Evolutionary conservation across 2,113 vertebrate species (phyloP).

Genomic region (Scomber scombrus): DNA sequence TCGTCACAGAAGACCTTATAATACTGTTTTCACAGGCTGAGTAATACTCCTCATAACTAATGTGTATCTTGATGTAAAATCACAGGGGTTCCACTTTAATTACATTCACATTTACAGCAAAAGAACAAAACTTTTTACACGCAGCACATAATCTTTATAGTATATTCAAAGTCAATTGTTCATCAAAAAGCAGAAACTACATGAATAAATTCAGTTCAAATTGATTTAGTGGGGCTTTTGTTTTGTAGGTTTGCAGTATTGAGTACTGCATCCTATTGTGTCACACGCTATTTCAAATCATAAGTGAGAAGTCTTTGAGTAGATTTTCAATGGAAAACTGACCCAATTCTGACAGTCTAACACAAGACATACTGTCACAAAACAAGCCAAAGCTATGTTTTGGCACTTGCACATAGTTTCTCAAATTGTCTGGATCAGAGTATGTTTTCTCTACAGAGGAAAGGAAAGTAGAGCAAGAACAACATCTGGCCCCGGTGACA

Average conservation of each 20-base stretch:
- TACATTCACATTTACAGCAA: not conserved
- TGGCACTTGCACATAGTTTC: slow-evolving; percentile 61
- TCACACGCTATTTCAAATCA: slow-evolving; percentile 39
- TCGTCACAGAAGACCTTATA: no score
- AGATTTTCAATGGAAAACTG: slow-evolving; percentile 64
- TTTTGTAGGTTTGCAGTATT: slow-evolving; percentile 13
- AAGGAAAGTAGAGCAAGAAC: slow-evolving; percentile 75
- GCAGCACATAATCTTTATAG: not conserved
- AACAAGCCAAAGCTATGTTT: slow-evolving; percentile 63
- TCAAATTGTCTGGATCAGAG: slow-evolving; percentile 70
- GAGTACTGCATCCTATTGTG: slow-evolving; percentile 33
- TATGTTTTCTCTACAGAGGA: slow-evolving; percentile 68
- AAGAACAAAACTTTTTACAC: not conserved
- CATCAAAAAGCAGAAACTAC: not conserved
- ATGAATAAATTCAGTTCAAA: not conserved
- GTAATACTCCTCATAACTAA: not conserved
- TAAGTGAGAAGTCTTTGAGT: slow-evolving; percentile 46
- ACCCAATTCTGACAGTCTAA: slow-evolving; percentile 77
- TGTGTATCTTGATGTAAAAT: not conserved
- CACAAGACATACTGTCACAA: slow-evolving; percentile 58
- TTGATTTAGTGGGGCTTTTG: slow-evolving; percentile 2
- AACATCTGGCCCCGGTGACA: slow-evolving; percentile 75
- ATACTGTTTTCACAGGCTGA: no score
- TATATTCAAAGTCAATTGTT: not conserved
- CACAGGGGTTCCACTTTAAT: not conserved